Conservation (phyloP, 2,113 vertebrate genomes). For the Nothobranchius furzeri region DNA sequence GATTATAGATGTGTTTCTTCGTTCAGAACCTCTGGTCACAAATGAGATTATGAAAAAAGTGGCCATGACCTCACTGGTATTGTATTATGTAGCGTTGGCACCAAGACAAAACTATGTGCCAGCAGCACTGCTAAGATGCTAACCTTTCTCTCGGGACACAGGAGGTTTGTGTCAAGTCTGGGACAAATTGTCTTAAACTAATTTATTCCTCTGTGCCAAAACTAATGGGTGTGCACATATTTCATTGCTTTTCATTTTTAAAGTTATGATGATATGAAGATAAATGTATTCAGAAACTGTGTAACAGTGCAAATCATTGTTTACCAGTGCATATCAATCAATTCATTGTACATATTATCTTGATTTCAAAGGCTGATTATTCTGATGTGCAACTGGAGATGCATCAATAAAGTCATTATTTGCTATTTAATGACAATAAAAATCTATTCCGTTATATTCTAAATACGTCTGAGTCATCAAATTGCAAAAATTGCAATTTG, state of each 20-base stretch:
- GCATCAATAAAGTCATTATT: too few species aligned
- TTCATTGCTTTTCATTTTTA: not conserved
- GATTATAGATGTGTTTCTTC: not conserved
- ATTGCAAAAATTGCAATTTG: too few species aligned
- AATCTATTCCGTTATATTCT: too few species aligned
- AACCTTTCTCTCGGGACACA: not conserved
- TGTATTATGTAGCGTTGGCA: not conserved
- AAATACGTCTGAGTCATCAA: too few species aligned
- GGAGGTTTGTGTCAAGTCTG: not conserved
- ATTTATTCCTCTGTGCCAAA: not conserved
- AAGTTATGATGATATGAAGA: not conserved
- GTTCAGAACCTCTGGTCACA: not conserved
- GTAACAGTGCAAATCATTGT: too few species aligned
- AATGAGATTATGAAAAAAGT: not conserved
- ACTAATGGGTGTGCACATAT: not conserved
- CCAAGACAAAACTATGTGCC: not conserved
- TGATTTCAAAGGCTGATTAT: too few species aligned
- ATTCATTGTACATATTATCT: too few species aligned
- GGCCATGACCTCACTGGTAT: not conserved
- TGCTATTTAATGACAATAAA: too few species aligned
- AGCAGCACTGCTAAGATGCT: not conserved
- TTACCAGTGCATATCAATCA: too few species aligned
- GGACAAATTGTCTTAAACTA: not conserved
- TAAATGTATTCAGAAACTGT: not conserved
- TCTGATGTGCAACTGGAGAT: too few species aligned